Percentiles rank a stretch among this genome's conserved stretches.
Conservation (phyloP, 1,140 invertebrate genomes). For the Anthonomus grandis region DNA sequence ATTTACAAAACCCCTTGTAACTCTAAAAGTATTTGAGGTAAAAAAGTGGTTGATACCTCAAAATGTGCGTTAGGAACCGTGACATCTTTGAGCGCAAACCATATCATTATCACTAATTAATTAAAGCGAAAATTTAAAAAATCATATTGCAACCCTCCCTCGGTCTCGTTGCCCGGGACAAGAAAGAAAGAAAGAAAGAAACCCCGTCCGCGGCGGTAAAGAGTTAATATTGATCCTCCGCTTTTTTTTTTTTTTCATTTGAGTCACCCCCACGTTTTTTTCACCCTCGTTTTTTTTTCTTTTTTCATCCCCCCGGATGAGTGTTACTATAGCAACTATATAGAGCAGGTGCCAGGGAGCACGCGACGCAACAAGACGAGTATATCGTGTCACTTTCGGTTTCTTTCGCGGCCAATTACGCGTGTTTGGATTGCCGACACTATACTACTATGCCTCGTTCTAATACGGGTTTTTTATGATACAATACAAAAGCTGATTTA, state of each 20-base stretch:
- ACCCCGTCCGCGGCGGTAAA: constrained; percentile 37
- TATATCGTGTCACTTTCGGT: constrained; percentile 44
- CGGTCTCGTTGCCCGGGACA: neutral
- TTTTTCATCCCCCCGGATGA: constrained; percentile 49
- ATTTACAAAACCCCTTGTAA: too few relatives aligned
- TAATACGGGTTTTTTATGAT: neutral
- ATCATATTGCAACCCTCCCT: too few relatives aligned
- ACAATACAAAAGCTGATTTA: neutral
- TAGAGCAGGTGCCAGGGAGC: constrained; percentile 48
- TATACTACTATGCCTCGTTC: neutral
- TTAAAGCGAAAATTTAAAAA: too few relatives aligned
- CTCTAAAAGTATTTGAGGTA: too few relatives aligned
- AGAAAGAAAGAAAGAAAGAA: constrained; percentile 21
- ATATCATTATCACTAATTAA: too few relatives aligned
- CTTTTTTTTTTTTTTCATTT: constrained; percentile 52
- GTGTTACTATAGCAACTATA: constrained; percentile 50
- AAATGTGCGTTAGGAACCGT: too few relatives aligned
- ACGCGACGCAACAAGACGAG: constrained; percentile 38
- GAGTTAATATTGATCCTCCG: constrained; percentile 51
- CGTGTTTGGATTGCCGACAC: constrained; percentile 26
- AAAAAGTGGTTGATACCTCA: too few relatives aligned
- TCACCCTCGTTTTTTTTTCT: constrained; percentile 47
- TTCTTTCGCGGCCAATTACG: constrained; percentile 39
- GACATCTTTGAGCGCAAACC: too few relatives aligned
- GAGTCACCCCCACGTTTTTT: constrained; percentile 51